A percentile compares a stretch with the other conserved stretches of the same genome.
Evolutionary conservation across 2,797 vertebrate species (phyloP).

Genomic region (Coregonus suidteri): DNA sequence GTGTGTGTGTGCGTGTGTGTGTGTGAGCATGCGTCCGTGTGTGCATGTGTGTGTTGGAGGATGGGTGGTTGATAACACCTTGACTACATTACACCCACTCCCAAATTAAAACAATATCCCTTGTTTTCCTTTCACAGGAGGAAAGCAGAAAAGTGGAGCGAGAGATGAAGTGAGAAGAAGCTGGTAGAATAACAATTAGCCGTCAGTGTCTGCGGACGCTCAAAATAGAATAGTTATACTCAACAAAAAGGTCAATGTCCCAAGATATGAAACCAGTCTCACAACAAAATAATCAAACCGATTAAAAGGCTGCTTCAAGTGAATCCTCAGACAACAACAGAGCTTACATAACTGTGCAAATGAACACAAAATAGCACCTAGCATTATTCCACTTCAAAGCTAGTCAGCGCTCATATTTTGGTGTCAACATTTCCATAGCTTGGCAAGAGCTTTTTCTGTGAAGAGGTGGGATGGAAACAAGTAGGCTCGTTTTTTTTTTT

Average conservation of each 20-base stretch:
- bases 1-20: conserved; percentile 4
- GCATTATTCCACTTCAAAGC: neutral
- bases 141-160: conserved; percentile 23
- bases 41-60: neutral
- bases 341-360: neutral
- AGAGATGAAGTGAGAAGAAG: conserved; percentile 26
- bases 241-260: conserved; percentile 39
- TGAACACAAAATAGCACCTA: conserved; percentile 26
- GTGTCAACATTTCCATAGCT: neutral
- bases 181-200: neutral
- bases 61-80: conserved; percentile 38
- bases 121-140: conserved; percentile 38
- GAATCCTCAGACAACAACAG: no score
- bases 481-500: no score
- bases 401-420: neutral
- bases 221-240: conserved; percentile 29
- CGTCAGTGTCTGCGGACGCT: neutral
- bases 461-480: neutral
- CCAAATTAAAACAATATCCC: conserved; percentile 46
- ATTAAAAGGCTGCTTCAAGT: conserved; percentile 32
- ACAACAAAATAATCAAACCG: neutral
- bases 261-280: neutral
- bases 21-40: no score
- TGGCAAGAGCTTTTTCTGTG: neutral
- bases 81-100: conserved; percentile 35